phyloP scores from a whole-genome alignment of 2,888 invertebrate genomes.

The Tenthredo livida region DNA sequence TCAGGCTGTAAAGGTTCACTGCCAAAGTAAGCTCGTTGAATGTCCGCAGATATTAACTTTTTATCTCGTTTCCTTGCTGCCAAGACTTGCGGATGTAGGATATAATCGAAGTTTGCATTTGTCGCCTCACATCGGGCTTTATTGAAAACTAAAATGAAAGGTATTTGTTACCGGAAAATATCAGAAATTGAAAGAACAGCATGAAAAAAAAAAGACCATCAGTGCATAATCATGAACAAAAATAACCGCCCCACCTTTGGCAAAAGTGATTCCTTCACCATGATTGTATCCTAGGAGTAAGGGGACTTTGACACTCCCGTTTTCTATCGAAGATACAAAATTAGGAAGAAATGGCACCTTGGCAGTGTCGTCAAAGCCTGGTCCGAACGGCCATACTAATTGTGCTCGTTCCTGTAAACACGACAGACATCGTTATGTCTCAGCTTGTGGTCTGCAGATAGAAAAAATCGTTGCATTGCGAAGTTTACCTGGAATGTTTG shows the following conservation, averaged over 20 bases:
- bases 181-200: not conserved
- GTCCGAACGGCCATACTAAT: constrained; percentile 59
- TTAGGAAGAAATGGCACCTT: constrained; percentile 65
- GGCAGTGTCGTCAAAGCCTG: constrained; percentile 64
- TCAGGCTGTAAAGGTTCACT: constrained; percentile 58
- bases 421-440: not conserved
- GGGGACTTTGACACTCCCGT: constrained; percentile 66
- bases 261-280: constrained; percentile 62
- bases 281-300: constrained; percentile 66
- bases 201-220: not conserved
- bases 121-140: constrained; percentile 52
- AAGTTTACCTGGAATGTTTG: constrained; percentile 55
- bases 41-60: constrained; percentile 58
- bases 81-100: constrained; percentile 41
- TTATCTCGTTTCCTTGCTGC: constrained; percentile 32
- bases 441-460: not conserved
- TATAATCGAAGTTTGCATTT: constrained; percentile 58
- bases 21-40: constrained; percentile 67
- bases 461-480: not conserved
- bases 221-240: not conserved
- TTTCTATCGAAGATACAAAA: constrained; percentile 55
- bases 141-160: constrained; percentile 54
- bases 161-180: not conserved
- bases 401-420: constrained; percentile 59
- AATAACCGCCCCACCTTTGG: not conserved